Percentiles rank a stretch among this genome's conserved stretches.
Evolutionary conservation across 92 coral and sea anemone genomes (phyloP).

Genomic region (Blastomussa wellsi): DNA sequence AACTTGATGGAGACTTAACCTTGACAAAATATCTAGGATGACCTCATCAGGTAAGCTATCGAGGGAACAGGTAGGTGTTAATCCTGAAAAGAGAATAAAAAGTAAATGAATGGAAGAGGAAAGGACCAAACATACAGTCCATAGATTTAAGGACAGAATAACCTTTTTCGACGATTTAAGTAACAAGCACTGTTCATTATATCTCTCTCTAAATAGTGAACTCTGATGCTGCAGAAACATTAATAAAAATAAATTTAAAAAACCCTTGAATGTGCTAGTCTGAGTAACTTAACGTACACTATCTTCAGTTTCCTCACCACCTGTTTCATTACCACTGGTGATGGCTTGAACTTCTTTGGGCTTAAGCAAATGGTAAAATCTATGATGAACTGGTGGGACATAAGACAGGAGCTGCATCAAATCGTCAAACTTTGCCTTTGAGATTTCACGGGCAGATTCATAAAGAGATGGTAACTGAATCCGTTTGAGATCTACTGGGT

Average conservation of each 20-base stretch:
- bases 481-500: slow-evolving; percentile 41
- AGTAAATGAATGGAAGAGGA: slow-evolving; percentile 25
- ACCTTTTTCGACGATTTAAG: slow-evolving; percentile 3
- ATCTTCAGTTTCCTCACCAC: slow-evolving; percentile 34
- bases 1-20: slow-evolving; percentile 28
- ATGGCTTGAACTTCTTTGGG: slow-evolving; percentile 31
- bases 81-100: slow-evolving; percentile 31
- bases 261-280: slow-evolving; percentile 30
- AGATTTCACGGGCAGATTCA: slow-evolving; percentile 40
- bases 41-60: slow-evolving; percentile 32
- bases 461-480: slow-evolving; percentile 40
- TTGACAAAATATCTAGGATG: slow-evolving; percentile 20
- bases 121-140: slow-evolving; percentile 24
- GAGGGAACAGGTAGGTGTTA: slow-evolving; percentile 36
- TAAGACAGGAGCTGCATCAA: slow-evolving; percentile 50
- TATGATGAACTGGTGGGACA: slow-evolving; percentile 60
- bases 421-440: slow-evolving; percentile 55
- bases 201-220: slow-evolving; percentile 16
- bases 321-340: slow-evolving; percentile 32
- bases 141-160: slow-evolving; percentile 19
- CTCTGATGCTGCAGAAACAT: slow-evolving; percentile 29
- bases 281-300: slow-evolving; percentile 31
- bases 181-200: slow-evolving; percentile 20
- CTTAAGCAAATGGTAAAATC: slow-evolving; percentile 47
- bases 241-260: slow-evolving; percentile 19